A percentile compares a stretch with the other conserved stretches of the same genome.
These are phyloP conservation scores for Acanthornis magna DNA, from an alignment of 2,797 vertebrate genomes.

Conservation along the genomic window DNA sequence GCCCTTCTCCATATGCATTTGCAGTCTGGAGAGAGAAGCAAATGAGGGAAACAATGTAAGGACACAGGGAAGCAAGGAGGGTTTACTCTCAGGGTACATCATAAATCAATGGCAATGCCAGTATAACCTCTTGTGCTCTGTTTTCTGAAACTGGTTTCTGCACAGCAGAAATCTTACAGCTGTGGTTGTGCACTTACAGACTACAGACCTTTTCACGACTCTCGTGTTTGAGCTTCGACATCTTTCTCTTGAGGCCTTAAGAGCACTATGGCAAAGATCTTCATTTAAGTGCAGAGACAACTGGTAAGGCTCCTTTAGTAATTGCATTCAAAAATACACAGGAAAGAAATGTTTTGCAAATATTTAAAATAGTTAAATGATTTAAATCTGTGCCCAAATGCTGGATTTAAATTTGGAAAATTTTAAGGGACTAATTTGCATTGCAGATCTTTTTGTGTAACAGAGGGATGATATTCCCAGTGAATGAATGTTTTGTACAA, in stretches of 20 bases:
- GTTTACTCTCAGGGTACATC: background rate
- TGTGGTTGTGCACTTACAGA: conserved; percentile 53
- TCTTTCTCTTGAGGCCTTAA: conserved; percentile 74
- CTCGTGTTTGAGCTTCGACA: conserved; percentile 81
- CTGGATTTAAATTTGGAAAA: background rate
- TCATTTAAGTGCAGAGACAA: conserved; percentile 84
- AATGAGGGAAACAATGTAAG: background rate
- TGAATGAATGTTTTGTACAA: background rate
- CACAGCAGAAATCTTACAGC: background rate
- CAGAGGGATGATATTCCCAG: background rate
- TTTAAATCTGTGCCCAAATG: background rate
- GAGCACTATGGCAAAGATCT: conserved; percentile 76
- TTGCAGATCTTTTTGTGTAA: background rate
- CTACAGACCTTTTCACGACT: conserved; percentile 77
- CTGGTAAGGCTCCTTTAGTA: conserved; percentile 73
- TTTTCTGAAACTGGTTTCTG: background rate
- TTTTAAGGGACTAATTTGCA: background rate
- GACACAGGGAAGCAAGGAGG: background rate
- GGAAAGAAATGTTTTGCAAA: background rate
- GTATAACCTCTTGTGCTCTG: background rate
- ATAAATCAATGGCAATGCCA: background rate
- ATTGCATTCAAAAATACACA: background rate
- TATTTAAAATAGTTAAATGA: background rate
- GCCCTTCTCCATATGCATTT: background rate
- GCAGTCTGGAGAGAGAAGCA: background rate